phyloP scores from a whole-genome alignment of 2,797 vertebrate species.

The Acanthiza pusilla region DNA sequence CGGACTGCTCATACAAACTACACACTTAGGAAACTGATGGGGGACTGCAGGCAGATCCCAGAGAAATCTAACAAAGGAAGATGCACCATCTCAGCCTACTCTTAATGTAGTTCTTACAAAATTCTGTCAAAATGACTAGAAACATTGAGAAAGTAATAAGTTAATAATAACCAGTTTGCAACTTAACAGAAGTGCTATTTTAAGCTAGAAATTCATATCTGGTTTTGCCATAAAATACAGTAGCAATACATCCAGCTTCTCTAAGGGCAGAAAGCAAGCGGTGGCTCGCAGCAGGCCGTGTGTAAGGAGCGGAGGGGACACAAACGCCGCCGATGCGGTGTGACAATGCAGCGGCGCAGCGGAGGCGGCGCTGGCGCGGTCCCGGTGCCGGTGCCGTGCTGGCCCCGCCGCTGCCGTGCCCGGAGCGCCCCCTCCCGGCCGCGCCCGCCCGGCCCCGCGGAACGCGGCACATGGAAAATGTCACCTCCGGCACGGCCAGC shows the following conservation, averaged over 20 bases:
- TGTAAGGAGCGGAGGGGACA: too few species aligned
- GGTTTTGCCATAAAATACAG: background rate
- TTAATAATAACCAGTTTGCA: background rate
- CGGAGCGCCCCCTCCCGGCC: constrained; percentile 30
- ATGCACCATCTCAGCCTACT: background rate
- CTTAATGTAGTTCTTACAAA: background rate
- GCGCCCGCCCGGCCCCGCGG: fast-evolving
- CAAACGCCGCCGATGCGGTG: too few species aligned
- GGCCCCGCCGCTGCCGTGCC: background rate
- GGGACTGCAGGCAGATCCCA: background rate
- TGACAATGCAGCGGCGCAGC: background rate
- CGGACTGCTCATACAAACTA: background rate
- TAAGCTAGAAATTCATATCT: background rate
- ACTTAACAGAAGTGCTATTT: background rate
- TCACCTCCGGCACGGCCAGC: background rate
- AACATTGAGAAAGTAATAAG: background rate
- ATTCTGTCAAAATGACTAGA: background rate
- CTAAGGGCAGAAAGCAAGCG: background rate
- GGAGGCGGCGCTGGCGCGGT: too few species aligned
- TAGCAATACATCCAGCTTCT: background rate
- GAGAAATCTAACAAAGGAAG: background rate
- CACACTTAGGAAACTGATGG: background rate
- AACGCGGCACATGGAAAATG: fast-evolving
- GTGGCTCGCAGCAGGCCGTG: background rate
- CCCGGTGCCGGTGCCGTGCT: too few species aligned